Base-by-base conservation (phyloP, 2,113 vertebrate genomes). In the Phaethornis superciliosus region DNA sequence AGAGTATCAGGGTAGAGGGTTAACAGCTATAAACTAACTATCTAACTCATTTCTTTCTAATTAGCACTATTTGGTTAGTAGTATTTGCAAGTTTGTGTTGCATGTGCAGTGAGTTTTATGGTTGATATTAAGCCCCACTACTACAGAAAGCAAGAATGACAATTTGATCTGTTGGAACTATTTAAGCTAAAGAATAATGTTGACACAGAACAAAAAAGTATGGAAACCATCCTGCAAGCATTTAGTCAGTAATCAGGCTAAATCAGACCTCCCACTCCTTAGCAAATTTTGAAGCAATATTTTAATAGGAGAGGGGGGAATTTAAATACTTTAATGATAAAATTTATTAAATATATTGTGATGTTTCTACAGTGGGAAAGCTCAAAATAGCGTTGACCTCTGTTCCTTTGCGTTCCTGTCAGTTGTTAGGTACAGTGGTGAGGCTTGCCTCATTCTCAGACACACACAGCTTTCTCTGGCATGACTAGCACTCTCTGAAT, bases 81-180 rank as follows among this genome's bases (percentile, higher is more conserved):
- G 28, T 40, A 20, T 16, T 17, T 70, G 22, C 5, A 20, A 10
- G 49, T 33, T 74, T 42, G 46, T 18, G 1, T 21, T 46, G 37
- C 44, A 44, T 69, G 51, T 21, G 22, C 79, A 26, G 37, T 56
- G 70, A 26, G 26, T 12, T 60, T 79, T 69, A 27, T 17, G 56
- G 81, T 15, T 33, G 26, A 9, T 55, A 7, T 8, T 52, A 35
- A 70, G 15, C 62, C 32, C 15, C 24, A 7, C 15, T 32, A 7
- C 14, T 6, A 12, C 2, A 23, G 69, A 71, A 42, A 55, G 52
- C 28, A 33, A 5, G 75, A 75, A 19, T 4, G 21, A 15, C 37
- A 63, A 0, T 54, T 65, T 21, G 30, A 81, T 11, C 54, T 63
- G 0, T 54, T 65, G 18, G 30, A 83, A 13, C 54, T 63, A 5